These are phyloP conservation scores for Australoheros facetus DNA, from an alignment of 2,797 vertebrate species.

Conservation along the genomic window DNA sequence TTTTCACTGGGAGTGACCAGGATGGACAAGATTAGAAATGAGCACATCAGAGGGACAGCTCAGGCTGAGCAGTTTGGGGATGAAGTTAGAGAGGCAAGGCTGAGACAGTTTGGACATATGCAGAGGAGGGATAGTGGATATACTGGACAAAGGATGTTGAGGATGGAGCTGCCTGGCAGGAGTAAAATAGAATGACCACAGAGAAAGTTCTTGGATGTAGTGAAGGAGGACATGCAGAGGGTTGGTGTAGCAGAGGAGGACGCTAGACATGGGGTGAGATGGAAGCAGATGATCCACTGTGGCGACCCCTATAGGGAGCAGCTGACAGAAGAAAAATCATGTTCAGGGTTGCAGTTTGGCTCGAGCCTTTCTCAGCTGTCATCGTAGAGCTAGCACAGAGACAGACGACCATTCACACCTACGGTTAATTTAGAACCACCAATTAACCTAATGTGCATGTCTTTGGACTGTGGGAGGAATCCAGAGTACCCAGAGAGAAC, in stretches of 20 bases:
- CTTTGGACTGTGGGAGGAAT: neutral
- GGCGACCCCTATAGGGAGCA: neutral
- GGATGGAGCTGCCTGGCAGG: too few species aligned
- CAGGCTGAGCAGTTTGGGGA: too few species aligned
- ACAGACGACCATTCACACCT: neutral
- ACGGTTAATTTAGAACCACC: neutral
- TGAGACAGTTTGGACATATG: too few species aligned
- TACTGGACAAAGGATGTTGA: too few species aligned
- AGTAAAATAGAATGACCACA: too few species aligned
- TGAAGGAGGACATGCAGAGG: too few species aligned
- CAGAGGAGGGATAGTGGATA: too few species aligned
- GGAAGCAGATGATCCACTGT: neutral
- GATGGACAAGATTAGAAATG: neutral
- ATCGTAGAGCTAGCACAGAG: neutral
- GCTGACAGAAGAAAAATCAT: rapidly evolving
- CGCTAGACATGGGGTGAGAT: too few species aligned
- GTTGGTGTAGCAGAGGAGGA: too few species aligned
- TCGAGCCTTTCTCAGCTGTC: neutral
- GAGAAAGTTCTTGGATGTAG: too few species aligned
- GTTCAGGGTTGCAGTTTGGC: neutral
- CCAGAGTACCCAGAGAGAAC: neutral
- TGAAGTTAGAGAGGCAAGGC: too few species aligned
- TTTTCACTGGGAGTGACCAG: neutral
- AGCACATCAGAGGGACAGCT: too few species aligned
- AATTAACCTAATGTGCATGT: neutral